Evolutionary conservation across 1,140 invertebrate genomes (phyloP), one percentile per base, ranked within the genome.

Genomic region (Bombus cullumanus): DNA sequence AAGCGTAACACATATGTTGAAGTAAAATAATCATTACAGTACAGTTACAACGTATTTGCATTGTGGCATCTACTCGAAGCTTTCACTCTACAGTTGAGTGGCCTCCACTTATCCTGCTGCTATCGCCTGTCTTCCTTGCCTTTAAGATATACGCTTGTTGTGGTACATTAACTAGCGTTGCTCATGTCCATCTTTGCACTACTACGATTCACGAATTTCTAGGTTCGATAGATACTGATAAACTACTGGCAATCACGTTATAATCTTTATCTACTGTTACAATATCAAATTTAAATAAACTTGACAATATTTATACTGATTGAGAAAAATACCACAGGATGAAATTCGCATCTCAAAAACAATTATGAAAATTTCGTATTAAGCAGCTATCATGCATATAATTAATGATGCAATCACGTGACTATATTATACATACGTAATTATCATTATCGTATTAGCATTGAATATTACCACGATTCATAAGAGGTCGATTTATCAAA

Each of bases 401-500:
- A 84, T 79, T 79, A 79, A 72, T 34, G 31, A 47, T 31, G 6
- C 18, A 73, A 28, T 47, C 25, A 3, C 25, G 53, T 25, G 28
- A n/a, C 4, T 72, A n/a, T 18, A 25, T 18, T 25, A 6, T 39
- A 41, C 4, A 18, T 25, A 37, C 28, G 8, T 57, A 64, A 64
- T 85, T n/a, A 78, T 31, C 15, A 69, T 73, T 64, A 37, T 41
- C 15, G 9, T 39, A 39, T 47, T 85, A 85, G 57, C 59, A 81
- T 47, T 37, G 41, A 72, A 85, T 74, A 53, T 81, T 74, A 81
- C 59, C 73, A 37, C 13, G 37, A 81, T 81, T 39, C 43, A 74
- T 75, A 57, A 68, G n/a, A 31, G 18, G 34, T n/a, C 1, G 6
- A 25, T 47, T 81, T 74, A 81, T 81, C 43, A 66, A 37, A 18